Percentiles rank a stretch among this genome's conserved stretches.
Conservation (phyloP, 2,113 vertebrate genomes). For the Hemiscyllium ocellatum region DNA sequence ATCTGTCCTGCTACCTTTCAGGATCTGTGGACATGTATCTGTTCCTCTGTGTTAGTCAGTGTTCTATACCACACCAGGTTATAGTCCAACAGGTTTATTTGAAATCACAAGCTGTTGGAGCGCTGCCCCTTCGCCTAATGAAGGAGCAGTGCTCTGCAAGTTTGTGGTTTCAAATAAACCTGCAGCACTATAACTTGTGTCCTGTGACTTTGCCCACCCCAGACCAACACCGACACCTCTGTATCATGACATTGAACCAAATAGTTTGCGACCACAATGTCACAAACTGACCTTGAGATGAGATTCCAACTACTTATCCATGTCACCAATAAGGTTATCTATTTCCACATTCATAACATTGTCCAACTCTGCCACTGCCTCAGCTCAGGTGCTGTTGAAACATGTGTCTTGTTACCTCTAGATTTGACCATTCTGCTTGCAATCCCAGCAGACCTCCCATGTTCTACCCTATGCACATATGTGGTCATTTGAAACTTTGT, state of each 20-base stretch:
- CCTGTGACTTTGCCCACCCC: too few relatives aligned
- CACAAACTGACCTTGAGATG: neutral
- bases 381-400: neutral
- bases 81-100: too few relatives aligned
- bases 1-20: neutral
- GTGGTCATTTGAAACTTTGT: neutral
- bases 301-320: too few relatives aligned
- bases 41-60: neutral
- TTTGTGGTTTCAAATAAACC: too few relatives aligned
- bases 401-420: neutral
- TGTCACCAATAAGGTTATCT: neutral
- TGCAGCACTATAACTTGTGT: too few relatives aligned
- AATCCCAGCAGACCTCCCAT: neutral
- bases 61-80: neutral
- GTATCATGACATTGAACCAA: neutral
- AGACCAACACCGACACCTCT: too few relatives aligned
- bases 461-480: neutral
- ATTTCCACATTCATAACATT: neutral
- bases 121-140: too few relatives aligned
- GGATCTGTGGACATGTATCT: too few relatives aligned
- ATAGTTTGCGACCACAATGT: neutral
- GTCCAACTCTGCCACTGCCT: neutral
- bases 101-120: too few relatives aligned
- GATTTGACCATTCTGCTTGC: neutral
- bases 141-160: too few relatives aligned